Evolutionary conservation across 1,140 invertebrate species (phyloP).

Genomic region (Telenomus remus): DNA sequence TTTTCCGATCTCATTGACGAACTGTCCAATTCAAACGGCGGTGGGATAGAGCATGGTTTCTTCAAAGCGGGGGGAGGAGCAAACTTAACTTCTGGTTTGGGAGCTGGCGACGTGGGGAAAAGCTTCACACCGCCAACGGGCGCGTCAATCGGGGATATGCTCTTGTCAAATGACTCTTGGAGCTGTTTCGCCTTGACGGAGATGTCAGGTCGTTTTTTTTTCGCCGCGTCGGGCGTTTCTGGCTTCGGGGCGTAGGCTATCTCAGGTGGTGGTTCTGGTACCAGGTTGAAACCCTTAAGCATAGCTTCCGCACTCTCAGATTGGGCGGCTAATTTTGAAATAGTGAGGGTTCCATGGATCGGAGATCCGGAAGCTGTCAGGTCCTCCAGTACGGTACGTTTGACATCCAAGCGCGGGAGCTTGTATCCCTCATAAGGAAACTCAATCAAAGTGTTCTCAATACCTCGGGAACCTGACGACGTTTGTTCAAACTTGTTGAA

Average conservation of each 20-base stretch:
- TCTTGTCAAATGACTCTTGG: conserved; percentile 78
- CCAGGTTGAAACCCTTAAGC: conserved; percentile 77
- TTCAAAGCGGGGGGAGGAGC: conserved; percentile 24
- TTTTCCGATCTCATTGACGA: conserved; percentile 41
- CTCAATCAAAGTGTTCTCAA: conserved; percentile 70
- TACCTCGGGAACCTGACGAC: conserved; percentile 58
- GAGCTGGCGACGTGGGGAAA: conserved; percentile 72
- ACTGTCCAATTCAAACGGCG: conserved; percentile 65
- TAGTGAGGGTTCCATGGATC: conserved; percentile 65
- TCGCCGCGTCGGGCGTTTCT: conserved; percentile 65
- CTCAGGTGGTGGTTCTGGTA: conserved; percentile 84
- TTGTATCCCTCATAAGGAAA: conserved; percentile 72
- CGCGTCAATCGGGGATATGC: conserved; percentile 77
- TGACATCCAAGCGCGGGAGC: conserved; percentile 62
- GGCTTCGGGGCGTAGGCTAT: conserved; percentile 80
- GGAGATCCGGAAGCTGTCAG: conserved; percentile 66
- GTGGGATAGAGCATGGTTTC: conserved; percentile 61
- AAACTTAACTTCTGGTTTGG: conserved; percentile 60
- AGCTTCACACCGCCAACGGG: conserved; percentile 80
- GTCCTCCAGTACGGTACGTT: conserved; percentile 67
- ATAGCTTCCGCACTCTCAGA: conserved; percentile 69
- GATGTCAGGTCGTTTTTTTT: conserved; percentile 76
- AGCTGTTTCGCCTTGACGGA: conserved; percentile 79
- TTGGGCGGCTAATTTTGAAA: conserved; percentile 68
- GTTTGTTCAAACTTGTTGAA: conserved; percentile 69